Conservation (phyloP, 2,797 vertebrate species). For the Nyctalus aviator region DNA sequence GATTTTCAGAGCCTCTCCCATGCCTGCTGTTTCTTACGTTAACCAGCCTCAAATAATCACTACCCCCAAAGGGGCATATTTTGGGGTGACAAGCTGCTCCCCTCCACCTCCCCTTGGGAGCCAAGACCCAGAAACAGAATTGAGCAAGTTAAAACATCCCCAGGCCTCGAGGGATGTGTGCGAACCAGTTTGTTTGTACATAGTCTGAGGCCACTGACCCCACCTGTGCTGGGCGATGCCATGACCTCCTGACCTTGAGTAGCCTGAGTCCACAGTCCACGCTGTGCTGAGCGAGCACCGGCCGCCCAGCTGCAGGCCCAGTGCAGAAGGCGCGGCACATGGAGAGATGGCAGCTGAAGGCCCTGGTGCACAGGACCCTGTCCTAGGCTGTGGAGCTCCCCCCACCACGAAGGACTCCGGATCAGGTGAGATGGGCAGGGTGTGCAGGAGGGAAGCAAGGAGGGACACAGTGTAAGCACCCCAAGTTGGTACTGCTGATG, state of each 20-base stretch:
- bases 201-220: slow-evolving; percentile 50
- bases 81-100: neutral
- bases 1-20: neutral
- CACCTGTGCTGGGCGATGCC: neutral
- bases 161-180: neutral
- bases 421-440: slow-evolving; percentile 37
- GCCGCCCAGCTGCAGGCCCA: too few species aligned
- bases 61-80: neutral
- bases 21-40: neutral
- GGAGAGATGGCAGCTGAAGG: neutral
- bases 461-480: neutral
- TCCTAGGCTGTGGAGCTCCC: neutral
- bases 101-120: neutral
- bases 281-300: neutral
- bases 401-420: neutral
- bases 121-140: neutral
- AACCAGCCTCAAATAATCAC: neutral
- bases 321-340: neutral
- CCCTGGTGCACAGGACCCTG: neutral
- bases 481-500: neutral
- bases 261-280: neutral
- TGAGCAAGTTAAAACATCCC: neutral
- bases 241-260: neutral
- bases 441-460: neutral
- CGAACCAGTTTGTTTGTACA: slow-evolving; percentile 27